Conservation (phyloP, 64 coral and sea anemone genomes). For the Catalaphyllia jardinei region DNA sequence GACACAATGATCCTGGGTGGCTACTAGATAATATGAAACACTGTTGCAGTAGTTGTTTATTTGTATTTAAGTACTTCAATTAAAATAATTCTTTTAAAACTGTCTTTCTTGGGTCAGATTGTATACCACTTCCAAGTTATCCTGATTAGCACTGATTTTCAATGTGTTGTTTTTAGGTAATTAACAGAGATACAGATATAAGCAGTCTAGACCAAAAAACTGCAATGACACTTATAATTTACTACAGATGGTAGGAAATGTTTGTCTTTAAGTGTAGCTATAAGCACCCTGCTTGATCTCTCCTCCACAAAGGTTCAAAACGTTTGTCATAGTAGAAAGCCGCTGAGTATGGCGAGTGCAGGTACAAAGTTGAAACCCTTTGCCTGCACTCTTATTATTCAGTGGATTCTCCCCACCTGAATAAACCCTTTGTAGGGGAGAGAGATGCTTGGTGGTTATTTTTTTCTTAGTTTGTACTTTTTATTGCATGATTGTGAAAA, state of each 20-base stretch:
- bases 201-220: slow-evolving; percentile 33
- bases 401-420: too few species aligned
- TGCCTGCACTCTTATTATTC: too few species aligned
- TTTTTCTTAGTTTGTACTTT: background rate
- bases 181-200: slow-evolving; percentile 14
- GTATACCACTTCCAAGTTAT: too few species aligned
- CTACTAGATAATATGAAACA: too few species aligned
- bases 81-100: background rate
- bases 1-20: too few species aligned
- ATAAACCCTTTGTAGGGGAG: too few species aligned
- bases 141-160: background rate
- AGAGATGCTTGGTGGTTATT: background rate
- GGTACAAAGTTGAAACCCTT: too few species aligned
- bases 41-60: background rate
- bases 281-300: background rate
- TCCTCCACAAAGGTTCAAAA: too few species aligned
- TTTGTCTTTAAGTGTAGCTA: background rate
- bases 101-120: background rate
- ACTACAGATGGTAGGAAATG: slow-evolving; percentile 54
- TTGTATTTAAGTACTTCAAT: background rate
- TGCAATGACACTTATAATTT: slow-evolving; percentile 61
- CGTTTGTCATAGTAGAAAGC: too few species aligned
- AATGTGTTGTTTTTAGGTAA: background rate
- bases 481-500: background rate
- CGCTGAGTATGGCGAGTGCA: too few species aligned